A percentile compares a stretch with the other conserved stretches of the same genome.
phyloP scores from a whole-genome alignment of 1,140 invertebrate species.

The Dryas iulia region DNA sequence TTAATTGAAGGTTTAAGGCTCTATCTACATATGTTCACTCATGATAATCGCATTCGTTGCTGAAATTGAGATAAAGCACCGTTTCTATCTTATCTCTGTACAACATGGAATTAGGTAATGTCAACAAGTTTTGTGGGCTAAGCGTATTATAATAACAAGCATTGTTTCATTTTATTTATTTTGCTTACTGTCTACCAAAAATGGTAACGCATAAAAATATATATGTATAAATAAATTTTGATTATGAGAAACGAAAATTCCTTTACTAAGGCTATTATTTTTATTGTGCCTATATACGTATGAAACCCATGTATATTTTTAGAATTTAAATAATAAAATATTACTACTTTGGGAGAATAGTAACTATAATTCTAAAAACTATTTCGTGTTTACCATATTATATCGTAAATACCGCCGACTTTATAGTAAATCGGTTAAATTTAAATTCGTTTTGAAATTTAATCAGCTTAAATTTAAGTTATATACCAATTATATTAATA shows the following conservation, averaged over 20 bases:
- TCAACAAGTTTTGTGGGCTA: background rate
- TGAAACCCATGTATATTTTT: too few species aligned
- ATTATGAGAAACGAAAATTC: background rate
- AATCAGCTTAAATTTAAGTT: background rate
- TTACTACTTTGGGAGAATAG: too few species aligned
- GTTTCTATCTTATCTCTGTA: slow-evolving; percentile 23
- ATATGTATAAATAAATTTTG: too few species aligned
- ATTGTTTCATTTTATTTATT: background rate
- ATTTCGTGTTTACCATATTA: too few species aligned
- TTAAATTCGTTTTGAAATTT: background rate
- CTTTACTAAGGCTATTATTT: background rate
- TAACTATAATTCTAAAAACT: too few species aligned
- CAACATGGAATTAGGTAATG: slow-evolving; percentile 21
- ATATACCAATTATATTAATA: background rate
- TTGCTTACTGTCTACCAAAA: background rate
- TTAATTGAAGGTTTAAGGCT: background rate
- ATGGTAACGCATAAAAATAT: background rate
- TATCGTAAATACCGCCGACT: too few species aligned
- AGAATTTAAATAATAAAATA: too few species aligned
- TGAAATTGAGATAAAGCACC: slow-evolving; percentile 16
- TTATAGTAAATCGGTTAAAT: background rate
- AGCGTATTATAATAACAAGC: background rate
- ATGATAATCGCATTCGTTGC: background rate
- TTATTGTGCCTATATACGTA: too few species aligned
- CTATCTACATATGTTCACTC: background rate